phyloP scores from a whole-genome alignment of 2,113 vertebrate genomes.

The Gallinago undulata region DNA sequence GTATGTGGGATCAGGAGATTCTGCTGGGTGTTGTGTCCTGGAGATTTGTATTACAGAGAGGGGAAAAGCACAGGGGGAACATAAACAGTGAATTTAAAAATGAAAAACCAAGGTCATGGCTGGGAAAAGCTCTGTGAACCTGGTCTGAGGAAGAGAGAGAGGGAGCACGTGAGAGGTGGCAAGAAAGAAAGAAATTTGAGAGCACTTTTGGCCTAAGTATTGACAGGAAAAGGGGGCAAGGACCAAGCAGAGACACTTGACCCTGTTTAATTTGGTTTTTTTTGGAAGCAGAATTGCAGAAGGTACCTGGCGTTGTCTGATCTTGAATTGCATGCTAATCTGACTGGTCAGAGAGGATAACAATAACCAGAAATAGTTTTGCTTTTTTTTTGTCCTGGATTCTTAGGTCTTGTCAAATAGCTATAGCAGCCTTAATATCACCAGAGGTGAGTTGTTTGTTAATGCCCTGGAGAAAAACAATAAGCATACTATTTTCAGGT shows the following conservation, averaged over 20 bases:
- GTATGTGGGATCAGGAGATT: neutral
- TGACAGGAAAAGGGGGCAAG: neutral
- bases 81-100: too few species aligned
- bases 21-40: neutral
- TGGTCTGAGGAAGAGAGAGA: neutral
- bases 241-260: neutral
- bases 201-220: neutral
- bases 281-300: neutral
- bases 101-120: neutral
- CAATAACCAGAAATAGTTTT: neutral
- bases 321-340: neutral
- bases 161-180: neutral
- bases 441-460: neutral
- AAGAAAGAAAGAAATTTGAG: neutral
- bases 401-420: neutral
- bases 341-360: neutral
- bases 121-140: neutral
- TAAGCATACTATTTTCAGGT: neutral
- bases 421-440: neutral
- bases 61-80: accelerated
- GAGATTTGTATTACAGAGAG: neutral
- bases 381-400: neutral
- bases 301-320: neutral
- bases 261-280: neutral
- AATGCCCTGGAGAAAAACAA: neutral